A percentile compares a stretch with the other conserved stretches of the same genome.
Conservation (phyloP, 2,888 invertebrate species). For the Caenorhabditis zanzibari region DNA sequence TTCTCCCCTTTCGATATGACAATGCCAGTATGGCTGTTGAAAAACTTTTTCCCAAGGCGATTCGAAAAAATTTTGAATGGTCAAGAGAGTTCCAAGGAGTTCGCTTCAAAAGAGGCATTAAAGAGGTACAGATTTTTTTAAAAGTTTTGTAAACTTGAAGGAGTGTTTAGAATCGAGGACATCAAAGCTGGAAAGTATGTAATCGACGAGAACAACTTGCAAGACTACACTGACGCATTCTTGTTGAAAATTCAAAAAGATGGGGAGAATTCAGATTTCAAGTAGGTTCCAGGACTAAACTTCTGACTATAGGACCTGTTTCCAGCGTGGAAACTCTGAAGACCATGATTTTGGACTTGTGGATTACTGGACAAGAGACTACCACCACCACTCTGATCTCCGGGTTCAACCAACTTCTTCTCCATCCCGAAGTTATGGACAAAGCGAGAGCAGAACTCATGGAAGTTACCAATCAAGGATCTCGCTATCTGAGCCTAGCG, state of each 20-base stretch:
- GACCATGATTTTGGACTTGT: slow-evolving; percentile 33
- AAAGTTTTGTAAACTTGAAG: no score
- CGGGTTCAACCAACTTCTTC: slow-evolving; percentile 40
- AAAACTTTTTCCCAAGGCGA: slow-evolving; percentile 31
- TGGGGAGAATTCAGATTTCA: slow-evolving; percentile 37
- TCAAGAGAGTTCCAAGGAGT: slow-evolving; percentile 25
- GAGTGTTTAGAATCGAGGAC: slow-evolving; percentile 41
- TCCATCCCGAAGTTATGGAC: slow-evolving; percentile 37
- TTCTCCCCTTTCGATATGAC: slow-evolving; percentile 51
- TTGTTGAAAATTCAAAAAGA: slow-evolving; percentile 63
- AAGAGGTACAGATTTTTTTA: not conserved
- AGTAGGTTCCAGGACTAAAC: slow-evolving; percentile 3
- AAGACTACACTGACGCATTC: slow-evolving; percentile 70
- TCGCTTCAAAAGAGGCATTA: slow-evolving; percentile 31
- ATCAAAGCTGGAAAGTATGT: slow-evolving; percentile 58
- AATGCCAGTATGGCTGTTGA: slow-evolving; percentile 46
- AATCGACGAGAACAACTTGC: slow-evolving; percentile 53
- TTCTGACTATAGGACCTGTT: not conserved
- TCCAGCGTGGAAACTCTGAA: slow-evolving; percentile 21
- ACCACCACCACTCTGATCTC: slow-evolving; percentile 37
- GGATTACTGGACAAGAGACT: slow-evolving; percentile 51
- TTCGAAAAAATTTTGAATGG: not conserved
- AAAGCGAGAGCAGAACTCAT: slow-evolving; percentile 46
- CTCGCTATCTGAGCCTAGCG: slow-evolving; percentile 15
- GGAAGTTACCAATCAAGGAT: slow-evolving; percentile 52